Base-by-base conservation (phyloP, 2,888 invertebrate genomes). In the Rhopalosiphum nymphaeae region DNA sequence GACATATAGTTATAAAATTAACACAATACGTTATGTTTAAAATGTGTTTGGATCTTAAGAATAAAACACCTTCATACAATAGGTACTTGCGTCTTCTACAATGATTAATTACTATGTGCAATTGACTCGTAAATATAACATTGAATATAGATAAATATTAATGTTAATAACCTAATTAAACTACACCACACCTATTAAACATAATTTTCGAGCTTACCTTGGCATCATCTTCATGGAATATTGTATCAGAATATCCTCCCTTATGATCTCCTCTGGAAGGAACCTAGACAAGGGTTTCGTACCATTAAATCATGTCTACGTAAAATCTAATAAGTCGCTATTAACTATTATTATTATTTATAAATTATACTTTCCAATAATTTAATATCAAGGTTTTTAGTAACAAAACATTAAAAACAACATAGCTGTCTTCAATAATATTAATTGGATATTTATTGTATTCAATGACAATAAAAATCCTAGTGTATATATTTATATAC, bases 161-260 rank as follows among this genome's bases (percentile, higher is more conserved):
- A 29, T n/a, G 10, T 29, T 44, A 44, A 44, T 85, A 86, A 46
- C 42, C 42, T 86, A 26, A 11, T 29, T 85, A 44, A 29, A 13
- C 16, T 44, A 85, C 25, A 44, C 3, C 26, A 44, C 44, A 85
- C 21, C 21, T 21, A 53, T 25, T 85, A 1, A 26, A 85, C 85
- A 78, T 9, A 21, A 78, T 67, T 67, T n/a, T 91, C 11, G 25
- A 4, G 36, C 61, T 92, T 87, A 92, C 92, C 36, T 61, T 26
- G 5, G 29, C 25, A 26, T 26, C 25, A 36, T 49, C 49, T n/a
- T 61, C 46, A 16, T 46, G 21, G 5, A 21, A 5, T n/a, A 86
- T 42, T n/a, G n/a, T 46, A 46, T 61, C 46, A 4, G 87, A 36
- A 67, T 87, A 36, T 89, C n/a, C 36, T 93, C 53, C 56, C 36